Evolutionary conservation across 2,888 invertebrate species (phyloP).

Genomic region (Amorpha juglandis): DNA sequence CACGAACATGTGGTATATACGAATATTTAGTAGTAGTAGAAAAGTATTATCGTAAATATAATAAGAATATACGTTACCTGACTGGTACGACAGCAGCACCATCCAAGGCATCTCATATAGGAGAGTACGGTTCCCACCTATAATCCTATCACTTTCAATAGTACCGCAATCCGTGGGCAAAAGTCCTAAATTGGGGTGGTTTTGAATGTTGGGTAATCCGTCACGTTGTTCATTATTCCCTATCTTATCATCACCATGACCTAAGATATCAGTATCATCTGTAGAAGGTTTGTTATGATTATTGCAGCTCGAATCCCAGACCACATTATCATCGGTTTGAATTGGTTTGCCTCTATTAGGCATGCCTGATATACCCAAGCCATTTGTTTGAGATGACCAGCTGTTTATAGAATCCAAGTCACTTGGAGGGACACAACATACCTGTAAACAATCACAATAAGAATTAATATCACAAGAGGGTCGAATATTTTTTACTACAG

Average conservation of each 20-base stretch:
- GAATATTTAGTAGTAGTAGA: too few species aligned
- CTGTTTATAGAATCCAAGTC: not conserved
- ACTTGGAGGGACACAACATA: slow-evolving; percentile 12
- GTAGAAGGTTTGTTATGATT: not conserved
- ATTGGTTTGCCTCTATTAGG: slow-evolving; percentile 9
- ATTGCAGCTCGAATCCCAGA: not conserved
- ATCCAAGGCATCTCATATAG: slow-evolving; percentile 90
- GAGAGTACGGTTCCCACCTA: slow-evolving; percentile 84
- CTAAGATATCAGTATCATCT: not conserved
- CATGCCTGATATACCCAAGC: not conserved
- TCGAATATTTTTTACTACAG: too few species aligned
- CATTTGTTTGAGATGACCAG: not conserved
- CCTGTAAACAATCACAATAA: not conserved
- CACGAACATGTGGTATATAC: too few species aligned
- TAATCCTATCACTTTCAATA: slow-evolving; percentile 80
- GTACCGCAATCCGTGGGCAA: slow-evolving; percentile 82
- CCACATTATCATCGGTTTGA: not conserved
- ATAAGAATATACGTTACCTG: slow-evolving; percentile 50
- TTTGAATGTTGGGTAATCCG: slow-evolving; percentile 1
- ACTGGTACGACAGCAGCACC: slow-evolving; percentile 86
- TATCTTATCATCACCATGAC: not conserved
- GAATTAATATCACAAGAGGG: too few species aligned
- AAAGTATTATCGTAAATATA: not conserved
- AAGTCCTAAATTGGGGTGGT: slow-evolving; percentile 52
- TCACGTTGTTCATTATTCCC: not conserved